Evolutionary conservation across 1,140 invertebrate genomes (phyloP), one percentile per base, ranked within the genome.

Genomic region (Popillia japonica): DNA sequence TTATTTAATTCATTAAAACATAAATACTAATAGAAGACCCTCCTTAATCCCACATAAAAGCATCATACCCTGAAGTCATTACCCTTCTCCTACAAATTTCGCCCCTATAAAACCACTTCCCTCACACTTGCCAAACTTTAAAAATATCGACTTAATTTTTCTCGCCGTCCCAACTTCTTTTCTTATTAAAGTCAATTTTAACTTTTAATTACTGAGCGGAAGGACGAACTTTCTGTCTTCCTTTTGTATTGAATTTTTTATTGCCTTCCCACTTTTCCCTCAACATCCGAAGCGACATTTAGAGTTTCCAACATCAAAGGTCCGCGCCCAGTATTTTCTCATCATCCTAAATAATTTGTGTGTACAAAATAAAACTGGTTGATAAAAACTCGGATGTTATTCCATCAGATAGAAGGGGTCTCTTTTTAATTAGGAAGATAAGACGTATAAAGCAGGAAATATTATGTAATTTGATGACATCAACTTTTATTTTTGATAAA

Each of bases 181-280:
- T 55, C 48, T 55, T 55, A 55, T 55, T 55, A 55, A 55, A 55
- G 48, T 17, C 48, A 55, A 55, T 55, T 55, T 55, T 55, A 55
- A 55, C 48, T 55, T 55, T 55, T 55, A 55, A 55, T 55, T 55
- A 55, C 48, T 17, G 48, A 55, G 17, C n/a, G 17, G 48, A 17
- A 14, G 48, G 48, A 14, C 48, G 2, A 55, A 55, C 14, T 55
- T 55, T 55, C 17, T 55, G 6, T 7, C 14, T 55, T 55, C 48
- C 17, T 17, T 55, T 55, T 55, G 48, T 55, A 55, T 55, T 55
- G 48, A 55, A 55, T 55, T 55, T 55, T 55, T 55, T 55, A 55
- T 55, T 55, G 48, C 48, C 27, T 34, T 55, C 48, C 14, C 48
- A 17, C 14, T 55, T 55, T 55, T 55, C 27, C 27, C 27, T 34